Evolutionary conservation across 2,113 vertebrate genomes (phyloP), one percentile per base, ranked within the genome.

Genomic region (Mastomys natalensis): DNA sequence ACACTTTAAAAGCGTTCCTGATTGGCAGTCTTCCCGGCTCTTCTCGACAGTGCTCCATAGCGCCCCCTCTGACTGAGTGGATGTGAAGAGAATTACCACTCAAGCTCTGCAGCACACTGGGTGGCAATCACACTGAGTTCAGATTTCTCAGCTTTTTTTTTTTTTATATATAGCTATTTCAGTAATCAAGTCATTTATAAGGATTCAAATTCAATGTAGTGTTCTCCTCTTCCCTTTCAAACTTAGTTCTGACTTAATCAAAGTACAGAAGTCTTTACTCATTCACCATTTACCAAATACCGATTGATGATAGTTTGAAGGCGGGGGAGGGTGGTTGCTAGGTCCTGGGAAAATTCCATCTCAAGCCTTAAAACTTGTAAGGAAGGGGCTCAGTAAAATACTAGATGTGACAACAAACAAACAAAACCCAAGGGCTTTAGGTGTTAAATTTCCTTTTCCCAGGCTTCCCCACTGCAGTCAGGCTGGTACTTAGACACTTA

Each of bases 61-160:
- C 89, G 24, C 26, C 4, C 37, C 15, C 7, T 19, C 29, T 93
- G 24, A 66, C 48, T 45, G 40, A 64, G 21, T 93, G 72, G 34
- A 55, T 95, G 90, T 86, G 64, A 31, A n/a, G n/a, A 70, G 66
- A 37, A 37, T 70, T 70, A 5, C 66, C 31, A 34, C 66, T 40
- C 16, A n/a, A 45, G 74, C 86, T 86, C 80, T 82, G 22, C 55
- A 48, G 2, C 86, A 62, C 26, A 64, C 37, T 70, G 70, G 7
- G 5, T n/a, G 53, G 55, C 89, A 62, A 81, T 91, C 12, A 80
- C 66, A 70, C 29, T 34, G 16, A 64, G 19, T 58, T 6, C 5
- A 87, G 76, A 93, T 82, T 12, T 73, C 70, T 88, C 76, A 62
- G 60, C 58, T 31, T 90, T n/a, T n/a, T n/a, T n/a, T n/a, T n/a